Evolutionary conservation across 2,888 invertebrate genomes (phyloP).

Genomic region (Cremastinae sp.): DNA sequence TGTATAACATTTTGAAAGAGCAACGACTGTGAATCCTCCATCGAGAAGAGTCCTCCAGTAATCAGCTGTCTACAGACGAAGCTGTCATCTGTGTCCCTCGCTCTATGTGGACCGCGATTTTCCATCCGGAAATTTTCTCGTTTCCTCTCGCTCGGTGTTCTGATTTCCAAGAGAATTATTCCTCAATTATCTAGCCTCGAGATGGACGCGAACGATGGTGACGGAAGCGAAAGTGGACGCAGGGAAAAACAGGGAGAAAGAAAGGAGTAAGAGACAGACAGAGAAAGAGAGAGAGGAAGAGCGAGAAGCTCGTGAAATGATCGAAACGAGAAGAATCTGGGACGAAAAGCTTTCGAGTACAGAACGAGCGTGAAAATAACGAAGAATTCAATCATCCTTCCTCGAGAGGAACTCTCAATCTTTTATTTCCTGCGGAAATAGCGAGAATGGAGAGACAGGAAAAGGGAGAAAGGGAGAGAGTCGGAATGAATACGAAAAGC

Average conservation of each 20-base stretch:
- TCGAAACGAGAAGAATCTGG: conserved; percentile 27
- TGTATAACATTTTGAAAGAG: too few species aligned
- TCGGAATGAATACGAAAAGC: not conserved
- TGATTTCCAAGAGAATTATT: conserved; percentile 22
- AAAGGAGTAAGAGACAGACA: conserved; percentile 27
- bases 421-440: conserved; percentile 19
- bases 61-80: too few species aligned
- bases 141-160: not conserved
- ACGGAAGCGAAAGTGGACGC: conserved; percentile 3
- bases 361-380: conserved; percentile 46
- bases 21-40: not conserved
- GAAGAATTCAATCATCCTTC: conserved; percentile 34
- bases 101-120: conserved; percentile 32
- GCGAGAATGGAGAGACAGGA: too few species aligned
- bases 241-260: conserved; percentile 12
- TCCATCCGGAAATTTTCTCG: not conserved
- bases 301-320: conserved; percentile 21
- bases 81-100: too few species aligned
- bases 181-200: conserved; percentile 35
- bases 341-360: conserved; percentile 12
- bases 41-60: too few species aligned
- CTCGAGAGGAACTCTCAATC: not conserved
- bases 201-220: conserved; percentile 23
- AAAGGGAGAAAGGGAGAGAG: not conserved
- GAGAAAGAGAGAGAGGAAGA: conserved; percentile 25